Evolutionary conservation across 2,113 vertebrate species (phyloP).

Genomic region (Gavialis gangeticus): DNA sequence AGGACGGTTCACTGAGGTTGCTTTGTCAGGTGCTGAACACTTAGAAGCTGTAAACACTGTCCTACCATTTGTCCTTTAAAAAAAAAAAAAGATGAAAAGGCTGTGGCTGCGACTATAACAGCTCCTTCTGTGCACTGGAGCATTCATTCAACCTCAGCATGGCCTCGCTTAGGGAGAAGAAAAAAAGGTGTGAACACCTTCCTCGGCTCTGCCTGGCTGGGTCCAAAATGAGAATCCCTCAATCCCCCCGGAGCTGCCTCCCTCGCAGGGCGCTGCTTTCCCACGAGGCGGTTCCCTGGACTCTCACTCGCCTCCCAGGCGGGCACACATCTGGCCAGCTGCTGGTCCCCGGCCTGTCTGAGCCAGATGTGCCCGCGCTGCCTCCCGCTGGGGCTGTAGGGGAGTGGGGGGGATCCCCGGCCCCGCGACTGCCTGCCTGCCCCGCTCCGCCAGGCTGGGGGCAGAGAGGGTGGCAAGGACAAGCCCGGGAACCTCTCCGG

Average conservation of each 20-base stretch:
- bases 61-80: not conserved
- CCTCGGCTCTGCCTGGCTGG: no score
- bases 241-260: no score
- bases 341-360: not conserved
- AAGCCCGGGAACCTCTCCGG: not conserved
- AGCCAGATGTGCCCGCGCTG: no score
- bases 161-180: not conserved
- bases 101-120: no score
- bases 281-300: no score
- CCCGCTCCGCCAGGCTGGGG: not conserved
- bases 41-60: not conserved
- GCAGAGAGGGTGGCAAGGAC: not conserved
- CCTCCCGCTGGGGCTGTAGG: not conserved
- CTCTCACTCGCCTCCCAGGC: no score
- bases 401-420: not conserved
- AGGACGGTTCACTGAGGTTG: not conserved
- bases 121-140: not conserved
- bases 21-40: not conserved
- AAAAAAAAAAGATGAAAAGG: not conserved
- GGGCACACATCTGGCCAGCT: not conserved
- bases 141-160: not conserved
- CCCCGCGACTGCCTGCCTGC: not conserved
- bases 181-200: not conserved
- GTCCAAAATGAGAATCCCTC: no score
- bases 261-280: no score